phyloP scores from a whole-genome alignment of 2,797 vertebrate species.

The Intellagama lesueurii region DNA sequence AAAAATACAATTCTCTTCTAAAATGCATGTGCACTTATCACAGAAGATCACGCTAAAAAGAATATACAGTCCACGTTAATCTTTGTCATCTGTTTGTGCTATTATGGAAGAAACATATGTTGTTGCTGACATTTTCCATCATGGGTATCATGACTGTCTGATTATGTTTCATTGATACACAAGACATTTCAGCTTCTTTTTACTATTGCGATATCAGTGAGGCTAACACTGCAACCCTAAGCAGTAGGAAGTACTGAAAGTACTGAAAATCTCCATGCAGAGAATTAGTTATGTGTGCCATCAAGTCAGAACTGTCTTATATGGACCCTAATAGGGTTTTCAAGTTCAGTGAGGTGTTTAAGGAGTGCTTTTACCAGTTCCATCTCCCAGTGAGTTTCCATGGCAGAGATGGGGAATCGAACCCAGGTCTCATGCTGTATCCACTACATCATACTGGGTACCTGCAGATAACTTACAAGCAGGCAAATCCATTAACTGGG shows the following conservation, averaged over 20 bases:
- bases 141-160: not conserved
- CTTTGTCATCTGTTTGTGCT: not conserved
- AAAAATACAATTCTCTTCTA: not conserved
- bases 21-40: not conserved
- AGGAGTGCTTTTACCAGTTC: too few relatives aligned
- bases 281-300: not conserved
- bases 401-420: too few relatives aligned
- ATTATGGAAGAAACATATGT: not conserved
- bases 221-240: not conserved
- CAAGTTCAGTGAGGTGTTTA: too few relatives aligned
- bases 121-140: not conserved
- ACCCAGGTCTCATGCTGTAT: too few relatives aligned
- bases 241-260: not conserved
- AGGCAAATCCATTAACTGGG: not conserved
- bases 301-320: too few relatives aligned
- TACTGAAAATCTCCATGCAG: not conserved
- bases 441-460: too few relatives aligned
- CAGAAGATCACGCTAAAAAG: not conserved
- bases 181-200: not conserved
- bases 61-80: not conserved
- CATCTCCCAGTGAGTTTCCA: too few relatives aligned
- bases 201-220: not conserved
- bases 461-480: too few relatives aligned
- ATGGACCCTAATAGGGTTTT: too few relatives aligned
- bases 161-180: not conserved